phyloP scores from a whole-genome alignment of 2,888 invertebrate genomes.

The Thera obeliscata region DNA sequence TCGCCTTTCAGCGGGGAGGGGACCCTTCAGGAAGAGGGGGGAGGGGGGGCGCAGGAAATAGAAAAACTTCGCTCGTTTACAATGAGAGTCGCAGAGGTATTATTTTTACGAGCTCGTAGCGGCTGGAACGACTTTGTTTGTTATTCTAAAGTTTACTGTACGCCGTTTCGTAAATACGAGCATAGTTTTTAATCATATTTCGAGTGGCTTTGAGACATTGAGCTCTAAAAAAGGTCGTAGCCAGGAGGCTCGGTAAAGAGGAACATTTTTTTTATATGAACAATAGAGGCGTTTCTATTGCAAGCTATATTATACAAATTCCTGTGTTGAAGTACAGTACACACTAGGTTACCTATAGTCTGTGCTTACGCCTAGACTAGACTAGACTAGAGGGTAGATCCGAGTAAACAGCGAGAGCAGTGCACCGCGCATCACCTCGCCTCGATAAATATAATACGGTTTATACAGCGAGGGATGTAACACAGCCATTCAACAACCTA shows the following conservation, averaged over 20 bases:
- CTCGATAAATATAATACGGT: constrained; percentile 16
- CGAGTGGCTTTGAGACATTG: constrained; percentile 11
- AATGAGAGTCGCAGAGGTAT: constrained; percentile 54
- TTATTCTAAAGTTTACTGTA: constrained; percentile 49
- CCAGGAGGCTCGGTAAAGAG: not conserved
- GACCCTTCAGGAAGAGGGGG: constrained; percentile 19
- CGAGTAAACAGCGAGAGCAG: constrained; percentile 7
- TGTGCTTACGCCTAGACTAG: not conserved
- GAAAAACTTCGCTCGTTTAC: constrained; percentile 68
- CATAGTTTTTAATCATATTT: constrained; percentile 37
- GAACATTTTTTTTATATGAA: not conserved
- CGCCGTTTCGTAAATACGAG: constrained; percentile 34
- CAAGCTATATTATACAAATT: not conserved
- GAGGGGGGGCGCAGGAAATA: constrained; percentile 55
- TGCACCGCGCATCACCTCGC: constrained; percentile 11
- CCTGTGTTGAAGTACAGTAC: not conserved
- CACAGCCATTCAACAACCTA: not conserved
- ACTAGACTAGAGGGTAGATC: not conserved
- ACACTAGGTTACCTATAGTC: not conserved
- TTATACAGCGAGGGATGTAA: constrained; percentile 8
- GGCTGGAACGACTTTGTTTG: constrained; percentile 54
- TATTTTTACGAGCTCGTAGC: constrained; percentile 54
- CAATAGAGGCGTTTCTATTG: not conserved
- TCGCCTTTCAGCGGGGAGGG: constrained; percentile 25
- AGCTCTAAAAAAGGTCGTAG: not conserved